Conservation (phyloP, 2,888 invertebrate genomes). For the Clitarchus hookeri region DNA sequence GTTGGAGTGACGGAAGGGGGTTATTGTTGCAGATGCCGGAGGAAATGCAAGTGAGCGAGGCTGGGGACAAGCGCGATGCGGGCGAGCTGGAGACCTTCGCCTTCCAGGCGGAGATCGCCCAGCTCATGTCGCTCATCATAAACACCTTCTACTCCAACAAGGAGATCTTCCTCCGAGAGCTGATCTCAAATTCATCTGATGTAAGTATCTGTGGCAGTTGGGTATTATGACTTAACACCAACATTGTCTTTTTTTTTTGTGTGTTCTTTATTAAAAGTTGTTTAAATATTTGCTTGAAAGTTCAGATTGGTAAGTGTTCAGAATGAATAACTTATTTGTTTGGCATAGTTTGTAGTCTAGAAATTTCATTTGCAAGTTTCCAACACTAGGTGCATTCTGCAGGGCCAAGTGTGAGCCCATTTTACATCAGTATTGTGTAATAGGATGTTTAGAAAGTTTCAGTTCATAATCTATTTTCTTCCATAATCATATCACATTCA, state of each 20-base stretch:
- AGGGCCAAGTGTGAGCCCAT: too few relatives aligned
- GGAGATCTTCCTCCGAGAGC: slow-evolving; percentile 98
- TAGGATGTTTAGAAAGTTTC: too few relatives aligned
- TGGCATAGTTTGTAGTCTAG: too few relatives aligned
- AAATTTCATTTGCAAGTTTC: too few relatives aligned
- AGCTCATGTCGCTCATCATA: slow-evolving; percentile 99
- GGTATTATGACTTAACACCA: slow-evolving; percentile 43
- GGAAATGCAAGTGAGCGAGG: slow-evolving; percentile 57
- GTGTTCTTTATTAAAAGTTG: background rate
- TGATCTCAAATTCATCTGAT: slow-evolving; percentile 98
- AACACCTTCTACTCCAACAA: slow-evolving; percentile 99
- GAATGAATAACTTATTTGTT: background rate
- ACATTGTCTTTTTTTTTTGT: too few relatives aligned
- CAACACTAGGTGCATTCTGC: too few relatives aligned
- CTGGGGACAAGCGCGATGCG: slow-evolving; percentile 45
- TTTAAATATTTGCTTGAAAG: background rate
- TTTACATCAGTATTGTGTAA: too few relatives aligned
- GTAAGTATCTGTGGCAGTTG: slow-evolving; percentile 59
- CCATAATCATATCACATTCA: too few relatives aligned
- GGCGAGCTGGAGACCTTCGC: slow-evolving; percentile 95
- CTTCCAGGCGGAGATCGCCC: slow-evolving; percentile 99
- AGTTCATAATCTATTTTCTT: too few relatives aligned
- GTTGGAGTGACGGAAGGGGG: slow-evolving; percentile 42
- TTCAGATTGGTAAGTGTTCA: background rate
- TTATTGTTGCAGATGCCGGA: slow-evolving; percentile 71